A percentile compares a stretch with the other conserved stretches of the same genome.
phyloP scores from a whole-genome alignment of 2,888 invertebrate genomes.

The Sisyra terminalis region DNA sequence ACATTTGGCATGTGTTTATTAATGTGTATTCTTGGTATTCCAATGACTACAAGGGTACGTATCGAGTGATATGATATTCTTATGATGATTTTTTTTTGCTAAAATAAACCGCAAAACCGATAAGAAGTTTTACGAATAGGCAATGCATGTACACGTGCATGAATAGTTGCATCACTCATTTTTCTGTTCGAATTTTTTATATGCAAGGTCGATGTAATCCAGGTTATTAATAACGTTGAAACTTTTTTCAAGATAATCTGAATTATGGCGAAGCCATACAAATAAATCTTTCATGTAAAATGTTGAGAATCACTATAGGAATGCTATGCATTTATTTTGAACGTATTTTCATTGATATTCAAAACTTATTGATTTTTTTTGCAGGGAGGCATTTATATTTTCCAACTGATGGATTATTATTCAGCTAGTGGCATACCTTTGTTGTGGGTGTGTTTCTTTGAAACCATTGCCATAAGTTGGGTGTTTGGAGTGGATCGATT shows the following conservation, averaged over 20 bases:
- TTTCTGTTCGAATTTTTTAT: too few relatives aligned
- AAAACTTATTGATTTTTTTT: slow-evolving; percentile 13
- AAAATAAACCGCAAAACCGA: too few relatives aligned
- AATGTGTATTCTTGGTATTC: slow-evolving; percentile 71
- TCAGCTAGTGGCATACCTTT: slow-evolving; percentile 41
- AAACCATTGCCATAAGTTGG: slow-evolving; percentile 41
- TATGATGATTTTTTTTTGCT: too few relatives aligned
- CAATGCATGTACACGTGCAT: too few relatives aligned
- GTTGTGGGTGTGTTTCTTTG: slow-evolving; percentile 42
- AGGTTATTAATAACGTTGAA: too few relatives aligned
- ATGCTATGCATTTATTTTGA: neutral
- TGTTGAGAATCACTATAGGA: too few relatives aligned
- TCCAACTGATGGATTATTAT: slow-evolving; percentile 71
- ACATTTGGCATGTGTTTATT: slow-evolving; percentile 57
- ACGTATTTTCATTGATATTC: slow-evolving; percentile 7
- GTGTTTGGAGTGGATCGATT: slow-evolving; percentile 39
- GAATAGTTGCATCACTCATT: too few relatives aligned
- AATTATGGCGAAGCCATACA: too few relatives aligned
- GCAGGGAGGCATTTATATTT: slow-evolving; percentile 79
- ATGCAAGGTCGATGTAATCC: too few relatives aligned
- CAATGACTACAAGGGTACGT: slow-evolving; percentile 67
- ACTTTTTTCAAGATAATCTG: too few relatives aligned
- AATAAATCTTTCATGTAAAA: too few relatives aligned
- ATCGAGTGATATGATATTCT: slow-evolving; percentile 3
- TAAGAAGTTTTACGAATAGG: too few relatives aligned